Evolutionary conservation across 1,140 invertebrate genomes (phyloP), one percentile per base, ranked within the genome.

Genomic region (Callitettix versicolor): DNA sequence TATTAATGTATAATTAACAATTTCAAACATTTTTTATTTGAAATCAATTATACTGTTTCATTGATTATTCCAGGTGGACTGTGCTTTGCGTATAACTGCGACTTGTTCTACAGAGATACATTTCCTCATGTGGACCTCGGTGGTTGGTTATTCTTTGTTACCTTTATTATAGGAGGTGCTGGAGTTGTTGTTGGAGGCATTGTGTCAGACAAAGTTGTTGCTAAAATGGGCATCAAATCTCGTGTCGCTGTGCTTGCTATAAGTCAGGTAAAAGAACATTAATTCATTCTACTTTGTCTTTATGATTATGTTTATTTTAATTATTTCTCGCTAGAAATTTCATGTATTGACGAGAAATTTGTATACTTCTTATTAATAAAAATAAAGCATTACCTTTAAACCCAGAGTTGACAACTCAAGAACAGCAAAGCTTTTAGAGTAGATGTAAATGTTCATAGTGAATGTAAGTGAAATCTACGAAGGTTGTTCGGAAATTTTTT

Each of bases 21-120:
- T 30, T 30, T 30, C 9, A 9, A 30, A 4, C 3, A 50, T 50
- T 34, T 41, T 50, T 50, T n/a, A 26, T 30, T 50, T 47, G 17
- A 21, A 15, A 47, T 20, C 3, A 47, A 4, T 3, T 38, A 5
- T 20, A 50, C 14, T n/a, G 6, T 30, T 50, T 22, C 15, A 47
- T 57, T 44, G 12, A 40, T 36, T 18, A 40, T 62, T 70, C 15
- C 66, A 86, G 84, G 88, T 62, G 88, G 88, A 54, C 86, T 91
- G 79, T 86, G 83, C 57, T 91, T 91, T 67, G 87, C 88, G 0
- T 92, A 91, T 74, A 91, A 92, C 67, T 88, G 88, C 6, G 88
- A 91, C 69, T 74, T 91, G 21, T 92, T 90, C 68, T 93, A 91
- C 67, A 79, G 87, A 52, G 81, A 81, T 30, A 91, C 91, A 67